Evolutionary conservation across 1,140 invertebrate species (phyloP), one percentile per base, ranked within the genome.

Genomic region (Pseudomyrmex cubaensis): DNA sequence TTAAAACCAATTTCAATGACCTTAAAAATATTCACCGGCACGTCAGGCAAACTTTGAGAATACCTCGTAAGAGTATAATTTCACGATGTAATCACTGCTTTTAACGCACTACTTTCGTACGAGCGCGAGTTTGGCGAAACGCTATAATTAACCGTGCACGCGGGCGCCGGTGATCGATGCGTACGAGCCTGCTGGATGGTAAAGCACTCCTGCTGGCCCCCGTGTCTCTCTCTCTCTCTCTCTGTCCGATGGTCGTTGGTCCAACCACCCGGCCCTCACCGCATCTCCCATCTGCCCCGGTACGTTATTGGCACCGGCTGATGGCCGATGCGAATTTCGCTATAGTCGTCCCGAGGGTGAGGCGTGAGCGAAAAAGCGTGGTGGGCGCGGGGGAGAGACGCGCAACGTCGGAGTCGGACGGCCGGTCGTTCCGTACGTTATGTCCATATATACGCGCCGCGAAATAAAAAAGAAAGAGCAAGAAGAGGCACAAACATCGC

Each of bases 251-350:
- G 61, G 57, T 35, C 35, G 35, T 83, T 77, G 67, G 73, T 70
- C 73, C 62, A 87, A 88, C 77, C 83, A 82, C 77, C 76, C 82
- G 82, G 82, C 78, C 74, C 77, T 88, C 77, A 10, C 76, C 85
- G 22, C 76, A 74, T 89, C 87, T 78, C 77, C 85, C 87, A 87
- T 87, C 85, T 89, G 87, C 84, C 77, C 89, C 77, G 74, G 82
- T 86, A 82, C 78, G 87, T 90, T 91, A 91, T 91, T 90, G 90
- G 87, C 87, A 88, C 83, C 78, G 75, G 86, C 82, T 87, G 90
- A 88, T 86, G 85, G 88, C 85, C 87, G 87, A 90, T 88, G 87
- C 77, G 84, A 90, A 90, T 90, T 35, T 90, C 84, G 70, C 87
- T 12, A 63, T 73, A 69, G 63, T 48, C 56, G 9, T 63, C 66